These are phyloP conservation scores for Meganola albula DNA, from an alignment of 2,888 invertebrate species.

Conservation along the genomic window DNA sequence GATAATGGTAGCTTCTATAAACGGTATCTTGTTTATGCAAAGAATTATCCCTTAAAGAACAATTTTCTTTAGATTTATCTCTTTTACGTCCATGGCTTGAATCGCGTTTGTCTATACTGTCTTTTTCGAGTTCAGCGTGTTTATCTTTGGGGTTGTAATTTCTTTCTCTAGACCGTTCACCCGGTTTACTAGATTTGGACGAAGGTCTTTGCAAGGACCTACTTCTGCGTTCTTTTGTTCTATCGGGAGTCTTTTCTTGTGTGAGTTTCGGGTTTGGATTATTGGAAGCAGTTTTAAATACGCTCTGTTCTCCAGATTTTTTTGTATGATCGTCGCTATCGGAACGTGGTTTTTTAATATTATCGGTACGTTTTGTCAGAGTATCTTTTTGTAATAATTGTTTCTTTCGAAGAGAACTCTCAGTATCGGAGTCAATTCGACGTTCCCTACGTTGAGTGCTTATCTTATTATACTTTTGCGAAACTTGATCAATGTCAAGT, in stretches of 20 bases:
- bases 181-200: conserved; percentile 15
- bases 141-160: conserved; percentile 5
- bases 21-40: conserved; percentile 26
- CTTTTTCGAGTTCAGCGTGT: conserved; percentile 6
- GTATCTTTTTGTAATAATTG: conserved; percentile 22
- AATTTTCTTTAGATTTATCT: conserved; percentile 27
- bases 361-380: conserved; percentile 14
- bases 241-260: conserved; percentile 11
- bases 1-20: no score
- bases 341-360: conserved; percentile 14
- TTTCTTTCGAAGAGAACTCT: conserved; percentile 19
- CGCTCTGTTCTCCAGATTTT: conserved; percentile 9
- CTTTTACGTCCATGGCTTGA: conserved; percentile 23
- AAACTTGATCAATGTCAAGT: no score
- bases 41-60: conserved; percentile 23
- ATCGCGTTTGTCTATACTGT: conserved; percentile 11
- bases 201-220: conserved; percentile 26
- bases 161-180: conserved; percentile 13
- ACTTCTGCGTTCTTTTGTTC: conserved; percentile 27
- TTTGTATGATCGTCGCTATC: conserved; percentile 15
- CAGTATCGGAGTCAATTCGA: conserved; percentile 15
- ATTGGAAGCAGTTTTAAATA: conserved; percentile 11
- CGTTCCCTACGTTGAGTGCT: conserved; percentile 11
- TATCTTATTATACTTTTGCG: conserved; percentile 7
- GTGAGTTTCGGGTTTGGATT: conserved; percentile 11